Percentiles rank a stretch among this genome's conserved stretches.
Evolutionary conservation across 2,888 invertebrate genomes (phyloP).

Genomic region (Amphipoea oculea): DNA sequence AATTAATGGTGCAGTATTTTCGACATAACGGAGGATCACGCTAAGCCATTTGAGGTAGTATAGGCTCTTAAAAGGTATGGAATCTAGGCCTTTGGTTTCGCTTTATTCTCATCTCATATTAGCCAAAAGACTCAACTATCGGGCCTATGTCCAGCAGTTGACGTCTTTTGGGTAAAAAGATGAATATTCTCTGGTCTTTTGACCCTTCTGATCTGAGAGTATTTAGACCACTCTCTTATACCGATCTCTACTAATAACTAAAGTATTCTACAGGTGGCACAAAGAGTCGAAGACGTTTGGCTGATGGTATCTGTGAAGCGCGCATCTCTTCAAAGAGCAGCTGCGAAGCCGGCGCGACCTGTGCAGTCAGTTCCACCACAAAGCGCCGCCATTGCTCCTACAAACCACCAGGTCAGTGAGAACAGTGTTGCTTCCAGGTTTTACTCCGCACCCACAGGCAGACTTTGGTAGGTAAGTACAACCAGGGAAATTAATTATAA

Average conservation of each 20-base stretch:
- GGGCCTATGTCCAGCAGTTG: background rate
- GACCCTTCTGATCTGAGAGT: background rate
- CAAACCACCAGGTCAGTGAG: conserved; percentile 77
- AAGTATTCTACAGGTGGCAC: conserved; percentile 93
- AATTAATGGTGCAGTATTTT: no score
- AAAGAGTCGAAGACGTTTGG: conserved; percentile 98
- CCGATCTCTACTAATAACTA: background rate
- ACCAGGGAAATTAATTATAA: background rate
- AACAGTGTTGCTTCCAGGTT: background rate
- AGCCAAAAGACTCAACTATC: background rate
- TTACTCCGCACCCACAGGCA: background rate
- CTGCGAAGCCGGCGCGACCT: conserved; percentile 93
- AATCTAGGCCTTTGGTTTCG: background rate
- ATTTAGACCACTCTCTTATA: background rate
- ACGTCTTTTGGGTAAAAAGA: background rate
- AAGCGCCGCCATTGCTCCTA: conserved; percentile 85
- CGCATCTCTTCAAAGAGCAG: conserved; percentile 92
- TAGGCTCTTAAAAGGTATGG: background rate
- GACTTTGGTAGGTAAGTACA: background rate
- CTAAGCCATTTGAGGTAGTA: no score
- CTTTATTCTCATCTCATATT: background rate
- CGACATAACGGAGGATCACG: no score
- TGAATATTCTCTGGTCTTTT: background rate
- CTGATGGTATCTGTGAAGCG: conserved; percentile 97
- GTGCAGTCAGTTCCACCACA: conserved; percentile 96